Conservation (phyloP, 2,797 vertebrate species). For the Lepus oiostolus region DNA sequence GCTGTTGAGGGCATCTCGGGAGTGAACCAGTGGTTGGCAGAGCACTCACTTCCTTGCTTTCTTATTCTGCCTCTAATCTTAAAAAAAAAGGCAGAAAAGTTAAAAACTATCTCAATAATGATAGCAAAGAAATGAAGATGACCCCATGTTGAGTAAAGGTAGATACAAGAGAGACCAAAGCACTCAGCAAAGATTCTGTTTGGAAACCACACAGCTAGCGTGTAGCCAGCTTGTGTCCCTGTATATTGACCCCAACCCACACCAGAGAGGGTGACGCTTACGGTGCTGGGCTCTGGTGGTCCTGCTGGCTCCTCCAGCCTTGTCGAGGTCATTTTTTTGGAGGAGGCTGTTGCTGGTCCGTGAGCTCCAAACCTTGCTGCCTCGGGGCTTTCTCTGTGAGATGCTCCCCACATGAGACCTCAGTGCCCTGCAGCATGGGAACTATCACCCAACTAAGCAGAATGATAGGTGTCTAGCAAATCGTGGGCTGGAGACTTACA, state of each 20-base stretch:
- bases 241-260: background rate
- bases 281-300: background rate
- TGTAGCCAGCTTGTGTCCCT: background rate
- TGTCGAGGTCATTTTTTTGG: background rate
- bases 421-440: constrained; percentile 24
- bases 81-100: background rate
- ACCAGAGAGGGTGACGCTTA: background rate
- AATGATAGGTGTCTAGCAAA: constrained; percentile 72
- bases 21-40: too few relatives aligned
- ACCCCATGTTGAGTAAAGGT: background rate
- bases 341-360: constrained; percentile 11
- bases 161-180: background rate
- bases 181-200: background rate
- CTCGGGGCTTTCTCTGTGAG: background rate
- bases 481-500: constrained; percentile 53
- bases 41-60: too few relatives aligned
- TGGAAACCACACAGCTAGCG: background rate
- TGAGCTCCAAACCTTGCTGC: background rate
- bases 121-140: background rate
- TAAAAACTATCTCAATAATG: background rate
- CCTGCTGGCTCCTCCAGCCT: background rate
- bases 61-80: too few relatives aligned
- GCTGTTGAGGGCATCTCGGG: too few relatives aligned
- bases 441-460: constrained; percentile 66
- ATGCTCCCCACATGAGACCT: constrained; percentile 50